phyloP scores from a whole-genome alignment of 2,797 vertebrate genomes.

The Tragelaphus eurycerus region DNA sequence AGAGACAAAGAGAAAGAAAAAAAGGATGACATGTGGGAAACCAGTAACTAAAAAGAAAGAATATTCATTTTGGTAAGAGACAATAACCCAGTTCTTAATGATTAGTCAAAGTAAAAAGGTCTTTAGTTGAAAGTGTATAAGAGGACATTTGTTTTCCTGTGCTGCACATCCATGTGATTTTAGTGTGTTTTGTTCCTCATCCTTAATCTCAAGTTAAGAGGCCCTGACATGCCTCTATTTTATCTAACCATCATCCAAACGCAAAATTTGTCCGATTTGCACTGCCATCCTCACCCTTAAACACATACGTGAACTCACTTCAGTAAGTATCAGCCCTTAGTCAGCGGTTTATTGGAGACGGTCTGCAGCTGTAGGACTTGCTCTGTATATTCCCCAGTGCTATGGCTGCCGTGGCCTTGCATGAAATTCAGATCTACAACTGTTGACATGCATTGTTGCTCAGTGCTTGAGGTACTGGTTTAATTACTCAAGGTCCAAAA shows the following conservation, averaged over 20 bases:
- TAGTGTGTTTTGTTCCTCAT: not conserved
- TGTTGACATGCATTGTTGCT: not conserved
- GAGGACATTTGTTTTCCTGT: not conserved
- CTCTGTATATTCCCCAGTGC: too few species aligned
- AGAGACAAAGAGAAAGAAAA: not conserved
- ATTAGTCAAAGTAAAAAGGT: not conserved
- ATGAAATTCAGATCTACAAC: not conserved
- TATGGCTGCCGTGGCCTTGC: not conserved
- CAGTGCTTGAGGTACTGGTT: not conserved
- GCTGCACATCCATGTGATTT: not conserved
- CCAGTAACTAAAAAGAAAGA: not conserved
- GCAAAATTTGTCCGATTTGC: not conserved
- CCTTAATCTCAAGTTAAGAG: not conserved
- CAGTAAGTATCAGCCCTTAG: not conserved
- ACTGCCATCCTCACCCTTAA: not conserved
- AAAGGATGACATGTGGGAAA: not conserved
- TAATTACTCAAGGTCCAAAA: not conserved
- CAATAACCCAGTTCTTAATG: not conserved
- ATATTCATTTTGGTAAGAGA: not conserved
- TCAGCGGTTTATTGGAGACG: not conserved
- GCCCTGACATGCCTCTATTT: fast-evolving
- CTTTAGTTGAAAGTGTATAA: not conserved
- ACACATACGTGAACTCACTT: not conserved
- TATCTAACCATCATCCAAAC: not conserved
- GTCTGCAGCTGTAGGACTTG: fast-evolving